Conservation (phyloP, 2,888 invertebrate genomes). For the Cheilosia impressa region DNA sequence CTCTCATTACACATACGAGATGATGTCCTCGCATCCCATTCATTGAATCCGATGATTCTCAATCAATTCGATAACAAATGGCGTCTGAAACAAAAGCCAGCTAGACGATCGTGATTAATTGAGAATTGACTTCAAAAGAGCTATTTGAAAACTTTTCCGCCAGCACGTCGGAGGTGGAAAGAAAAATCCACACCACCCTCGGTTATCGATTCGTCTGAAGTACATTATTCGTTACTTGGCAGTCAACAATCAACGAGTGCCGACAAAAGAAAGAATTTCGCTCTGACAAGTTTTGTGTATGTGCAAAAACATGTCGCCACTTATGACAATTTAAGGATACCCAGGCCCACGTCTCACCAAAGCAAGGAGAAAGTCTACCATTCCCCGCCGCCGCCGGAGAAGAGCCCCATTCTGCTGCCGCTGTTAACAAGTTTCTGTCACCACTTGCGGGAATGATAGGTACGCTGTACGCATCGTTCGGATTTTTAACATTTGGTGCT, state of each 20-base stretch:
- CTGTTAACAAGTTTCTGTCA: conserved; percentile 52
- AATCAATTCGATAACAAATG: background rate
- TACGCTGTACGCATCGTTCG: conserved; percentile 35
- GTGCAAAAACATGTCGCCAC: conserved; percentile 31
- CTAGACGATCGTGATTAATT: conserved; percentile 17
- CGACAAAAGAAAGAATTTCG: background rate
- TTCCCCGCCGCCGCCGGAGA: background rate
- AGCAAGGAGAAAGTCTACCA: conserved; percentile 13
- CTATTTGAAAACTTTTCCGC: background rate
- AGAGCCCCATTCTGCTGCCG: conserved; percentile 10
- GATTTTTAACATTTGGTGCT: conserved; percentile 29
- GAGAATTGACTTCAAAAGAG: conserved; percentile 18
- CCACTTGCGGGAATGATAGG: conserved; percentile 56
- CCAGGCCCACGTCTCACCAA: conserved; percentile 11
- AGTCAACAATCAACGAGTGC: conserved; percentile 9
- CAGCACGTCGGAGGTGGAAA: background rate
- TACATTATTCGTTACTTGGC: conserved; percentile 14
- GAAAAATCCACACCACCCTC: background rate
- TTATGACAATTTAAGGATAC: conserved; percentile 47
- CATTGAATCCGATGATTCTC: background rate
- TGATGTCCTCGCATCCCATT: background rate
- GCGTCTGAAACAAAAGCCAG: background rate
- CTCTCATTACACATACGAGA: background rate
- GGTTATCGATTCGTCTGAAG: conserved; percentile 25
- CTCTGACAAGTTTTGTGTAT: conserved; percentile 9